phyloP scores from a whole-genome alignment of 2,888 invertebrate species.

The Volucella inflata region DNA sequence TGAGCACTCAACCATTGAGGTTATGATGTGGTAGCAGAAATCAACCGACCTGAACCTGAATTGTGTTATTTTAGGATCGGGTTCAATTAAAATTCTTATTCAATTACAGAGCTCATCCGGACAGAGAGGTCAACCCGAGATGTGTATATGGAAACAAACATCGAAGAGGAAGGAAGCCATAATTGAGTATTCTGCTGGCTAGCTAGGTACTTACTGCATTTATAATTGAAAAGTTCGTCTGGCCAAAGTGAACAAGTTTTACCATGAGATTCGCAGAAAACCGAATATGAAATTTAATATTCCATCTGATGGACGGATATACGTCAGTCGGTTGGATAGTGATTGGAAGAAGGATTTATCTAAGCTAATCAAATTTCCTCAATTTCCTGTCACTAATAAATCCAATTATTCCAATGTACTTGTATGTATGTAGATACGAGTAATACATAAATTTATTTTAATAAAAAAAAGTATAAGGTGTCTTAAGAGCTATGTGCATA shows the following conservation, averaged over 20 bases:
- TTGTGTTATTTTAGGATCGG: constrained; percentile 72
- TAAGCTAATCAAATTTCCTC: no score
- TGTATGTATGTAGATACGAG: no score
- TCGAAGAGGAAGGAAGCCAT: constrained; percentile 57
- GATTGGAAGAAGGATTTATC: no score
- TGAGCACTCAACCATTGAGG: constrained; percentile 26
- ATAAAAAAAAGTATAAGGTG: no score
- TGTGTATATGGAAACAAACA: constrained; percentile 48
- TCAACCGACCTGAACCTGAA: constrained; percentile 56
- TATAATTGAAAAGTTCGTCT: constrained; percentile 70
- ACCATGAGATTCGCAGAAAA: no score
- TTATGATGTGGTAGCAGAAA: constrained; percentile 30
- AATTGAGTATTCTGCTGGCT: constrained; percentile 70
- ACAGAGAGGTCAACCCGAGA: constrained; percentile 46
- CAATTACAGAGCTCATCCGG: constrained; percentile 70
- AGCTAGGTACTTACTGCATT: constrained; percentile 60
- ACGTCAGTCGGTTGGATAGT: no score
- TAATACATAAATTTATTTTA: no score
- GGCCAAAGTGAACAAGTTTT: constrained; percentile 18
- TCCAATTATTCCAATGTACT: no score
- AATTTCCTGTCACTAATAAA: no score
- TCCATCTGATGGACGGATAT: no score
- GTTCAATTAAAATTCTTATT: constrained; percentile 73
- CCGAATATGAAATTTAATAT: no score
- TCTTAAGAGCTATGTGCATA: no score